Base-by-base conservation (phyloP, 2,113 vertebrate species). In the Alouatta palliata region DNA sequence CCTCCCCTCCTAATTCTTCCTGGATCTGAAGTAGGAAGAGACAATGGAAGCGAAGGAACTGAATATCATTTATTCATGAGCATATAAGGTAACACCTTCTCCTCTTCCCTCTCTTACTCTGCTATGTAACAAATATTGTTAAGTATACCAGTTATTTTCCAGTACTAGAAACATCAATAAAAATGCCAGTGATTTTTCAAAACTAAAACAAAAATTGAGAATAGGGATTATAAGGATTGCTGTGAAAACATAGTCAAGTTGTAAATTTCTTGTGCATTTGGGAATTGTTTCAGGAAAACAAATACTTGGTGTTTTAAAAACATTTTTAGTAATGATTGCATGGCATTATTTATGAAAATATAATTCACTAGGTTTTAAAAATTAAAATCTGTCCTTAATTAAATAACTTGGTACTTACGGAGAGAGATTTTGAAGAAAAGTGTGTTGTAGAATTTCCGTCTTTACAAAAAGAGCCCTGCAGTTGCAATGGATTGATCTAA, bases 1-100 rank as follows among this genome's bases (percentile, higher is more conserved):
- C 5, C 23, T 19, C 35, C 56, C 76, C 32, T 43, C 25, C 35
- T 85, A 7, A 54, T 25, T 43, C 86, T 75, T 70, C 43, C 54
- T 87, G 37, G 30, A 17, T 91, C 73, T 91, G 82, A 73, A 93
- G 73, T 47, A 76, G 86, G 12, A 82, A 76, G 52, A 85, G 58
- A 91, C 61, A 45, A 3, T 85, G 66, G 52, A 52, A 35, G 94
- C 86, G 45, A 81, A 68, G 66, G 52, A 86, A 83, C 0, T 40
- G 45, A 79, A 35, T n/a, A 70, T 91, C 82, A 94, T 91, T 96
- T 77, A 96, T 70, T 87, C 58, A 61, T 94, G 87, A 95, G 82
- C 68, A 70, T 20, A 20, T 86, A 66, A 91, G 82, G 71, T 47
- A 68, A 83, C 6, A 35, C 77, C 30, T 64, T 82, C 49, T 87